These are phyloP conservation scores for Aviceda subcristata DNA, from an alignment of 2,113 vertebrate genomes.

Conservation along the genomic window DNA sequence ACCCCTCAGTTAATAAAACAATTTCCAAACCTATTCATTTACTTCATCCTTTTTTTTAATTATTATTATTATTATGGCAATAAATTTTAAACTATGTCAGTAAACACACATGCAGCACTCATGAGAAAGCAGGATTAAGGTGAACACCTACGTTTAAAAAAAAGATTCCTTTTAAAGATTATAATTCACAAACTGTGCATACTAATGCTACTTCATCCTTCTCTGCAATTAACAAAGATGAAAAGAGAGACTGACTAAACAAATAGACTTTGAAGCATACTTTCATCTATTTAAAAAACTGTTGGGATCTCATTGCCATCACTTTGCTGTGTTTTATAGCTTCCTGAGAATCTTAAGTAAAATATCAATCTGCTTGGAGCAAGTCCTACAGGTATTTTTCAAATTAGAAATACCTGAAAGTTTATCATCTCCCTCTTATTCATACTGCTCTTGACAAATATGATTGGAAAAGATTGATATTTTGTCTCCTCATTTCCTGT, in stretches of 20 bases:
- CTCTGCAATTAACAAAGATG: constrained; percentile 56
- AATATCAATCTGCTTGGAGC: constrained; percentile 17
- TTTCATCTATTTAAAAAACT: constrained; percentile 59
- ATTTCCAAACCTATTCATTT: not conserved
- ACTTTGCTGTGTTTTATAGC: constrained; percentile 27
- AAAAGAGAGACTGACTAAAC: constrained; percentile 56
- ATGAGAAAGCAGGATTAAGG: not conserved
- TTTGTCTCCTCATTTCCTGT: constrained; percentile 20
- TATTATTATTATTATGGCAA: not conserved
- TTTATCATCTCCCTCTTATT: not conserved
- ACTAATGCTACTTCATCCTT: constrained; percentile 22
- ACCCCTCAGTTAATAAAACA: not conserved
- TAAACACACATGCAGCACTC: not conserved
- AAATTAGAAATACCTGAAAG: constrained; percentile 50
- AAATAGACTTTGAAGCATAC: constrained; percentile 58
- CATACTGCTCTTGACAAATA: constrained; percentile 1
- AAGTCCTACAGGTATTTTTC: constrained; percentile 43
- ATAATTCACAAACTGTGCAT: not conserved
- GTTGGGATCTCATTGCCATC: constrained; percentile 8
- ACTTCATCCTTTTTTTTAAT: not conserved
- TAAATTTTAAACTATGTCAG: not conserved
- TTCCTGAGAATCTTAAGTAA: constrained; percentile 17
- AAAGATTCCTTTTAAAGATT: not conserved
- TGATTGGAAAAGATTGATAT: not conserved
- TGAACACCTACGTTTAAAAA: constrained; percentile 12